A percentile compares a stretch with the other conserved stretches of the same genome.
Evolutionary conservation across 2,888 invertebrate genomes (phyloP).

Genomic region (Ypsolopha scabrella): DNA sequence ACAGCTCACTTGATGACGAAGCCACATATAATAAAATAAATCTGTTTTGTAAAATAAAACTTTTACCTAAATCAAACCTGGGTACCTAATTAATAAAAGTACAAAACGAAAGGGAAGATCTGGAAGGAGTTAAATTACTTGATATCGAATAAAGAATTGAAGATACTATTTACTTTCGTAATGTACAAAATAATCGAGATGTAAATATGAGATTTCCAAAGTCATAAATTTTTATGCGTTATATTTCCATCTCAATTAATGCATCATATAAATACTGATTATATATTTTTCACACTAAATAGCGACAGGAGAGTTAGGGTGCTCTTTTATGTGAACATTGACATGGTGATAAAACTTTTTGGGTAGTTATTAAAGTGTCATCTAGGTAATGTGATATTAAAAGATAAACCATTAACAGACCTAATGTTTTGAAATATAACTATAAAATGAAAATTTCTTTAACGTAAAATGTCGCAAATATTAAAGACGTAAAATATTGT

Average conservation of each 20-base stretch:
- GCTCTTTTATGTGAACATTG: constrained; percentile 47
- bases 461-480: too few species aligned
- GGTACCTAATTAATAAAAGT: neutral
- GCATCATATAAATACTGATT: too few species aligned
- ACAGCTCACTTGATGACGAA: constrained; percentile 40
- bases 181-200: too few species aligned
- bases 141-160: too few species aligned
- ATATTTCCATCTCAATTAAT: too few species aligned
- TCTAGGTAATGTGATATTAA: neutral
- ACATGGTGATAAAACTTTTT: constrained; percentile 34
- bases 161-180: too few species aligned
- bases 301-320: constrained; percentile 63
- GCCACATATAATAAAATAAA: constrained; percentile 40
- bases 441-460: too few species aligned
- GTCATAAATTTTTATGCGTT: too few species aligned
- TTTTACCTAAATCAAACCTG: constrained; percentile 1
- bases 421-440: too few species aligned
- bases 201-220: too few species aligned
- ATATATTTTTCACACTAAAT: constrained; percentile 34
- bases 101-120: constrained; percentile 13
- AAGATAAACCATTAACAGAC: neutral
- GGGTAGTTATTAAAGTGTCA: neutral
- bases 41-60: constrained; percentile 25
- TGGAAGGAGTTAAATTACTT: neutral
- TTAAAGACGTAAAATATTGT: too few species aligned